Evolutionary conservation across 2,888 invertebrate genomes (phyloP), one percentile per base, ranked within the genome.

Genomic region (Drosophila anomalipes): DNA sequence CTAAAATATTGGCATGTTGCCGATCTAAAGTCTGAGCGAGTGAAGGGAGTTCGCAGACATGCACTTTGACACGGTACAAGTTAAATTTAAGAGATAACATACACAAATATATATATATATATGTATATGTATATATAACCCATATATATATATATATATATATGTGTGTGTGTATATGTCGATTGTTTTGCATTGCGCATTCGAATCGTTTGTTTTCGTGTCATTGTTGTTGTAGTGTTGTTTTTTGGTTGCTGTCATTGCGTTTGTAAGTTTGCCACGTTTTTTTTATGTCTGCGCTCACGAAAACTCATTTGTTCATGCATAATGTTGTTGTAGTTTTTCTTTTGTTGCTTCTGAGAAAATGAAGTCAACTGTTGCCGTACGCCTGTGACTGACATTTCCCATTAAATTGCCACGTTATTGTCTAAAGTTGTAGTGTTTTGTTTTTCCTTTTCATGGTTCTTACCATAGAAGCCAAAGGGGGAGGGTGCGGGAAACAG

Each of bases 361-460:
- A 91, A 88, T 90, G 91, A 90, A 91, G 91, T 89, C 90, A 91
- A 89, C 81, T 87, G 71, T 75, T 74, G 69, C 70, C 69, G 80
- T 65, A 65, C 64, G 77, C 41, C 67, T 73, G 71, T 85, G 91
- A 88, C 91, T 88, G 87, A 91, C 87, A 91, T 88, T 88, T 88
- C 91, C 87, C 91, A 88, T 91, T 88, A 91, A 90, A 83, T 83
- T 79, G 90, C 91, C 89, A 85, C 74, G 90, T 89, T 91, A 86
- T 88, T 86, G 86, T 90, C 90, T 85, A 66, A 62, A 69, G 35
- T 47, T 56, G 66, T 64, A 35, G 77, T 74, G 19, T 35, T 53
- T 39, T 44, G 54, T 76, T 39, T 35, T 28, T 41, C 51, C 44
- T 33, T 53, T 47, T 66, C 51, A 61, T 72, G 60, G 76, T 87